Conservation (phyloP, 2,113 vertebrate genomes). For the Zosterops hypoxanthus region DNA sequence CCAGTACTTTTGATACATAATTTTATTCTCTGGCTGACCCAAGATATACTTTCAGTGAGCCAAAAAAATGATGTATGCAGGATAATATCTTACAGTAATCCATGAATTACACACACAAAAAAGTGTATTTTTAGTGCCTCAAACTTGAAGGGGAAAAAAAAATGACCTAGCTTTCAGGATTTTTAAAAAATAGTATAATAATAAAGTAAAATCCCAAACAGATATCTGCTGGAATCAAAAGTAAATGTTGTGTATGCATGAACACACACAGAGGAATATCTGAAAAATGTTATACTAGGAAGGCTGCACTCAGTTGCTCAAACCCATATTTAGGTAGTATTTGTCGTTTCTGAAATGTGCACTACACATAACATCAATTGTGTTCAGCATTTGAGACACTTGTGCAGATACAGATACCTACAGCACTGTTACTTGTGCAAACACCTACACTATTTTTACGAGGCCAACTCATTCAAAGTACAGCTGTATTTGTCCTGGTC, state of each 20-base stretch:
- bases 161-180: not conserved
- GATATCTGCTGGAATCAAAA: not conserved
- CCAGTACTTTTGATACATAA: constrained; percentile 24
- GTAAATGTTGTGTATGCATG: not conserved
- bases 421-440: not conserved
- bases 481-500: not conserved
- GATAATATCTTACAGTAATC: not conserved
- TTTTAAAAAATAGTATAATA: not conserved
- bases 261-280: not conserved
- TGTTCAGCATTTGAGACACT: not conserved
- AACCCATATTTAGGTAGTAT: not conserved
- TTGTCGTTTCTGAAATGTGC: not conserved
- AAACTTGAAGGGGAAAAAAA: not conserved
- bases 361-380: not conserved
- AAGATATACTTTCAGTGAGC: not conserved
- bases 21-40: constrained; percentile 50
- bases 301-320: not conserved
- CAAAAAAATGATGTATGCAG: constrained; percentile 33
- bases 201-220: not conserved
- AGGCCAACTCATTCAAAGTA: not conserved
- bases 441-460: not conserved
- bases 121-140: not conserved
- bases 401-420: not conserved
- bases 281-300: not conserved
- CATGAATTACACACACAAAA: not conserved